phyloP scores from a whole-genome alignment of 2,113 vertebrate species.

The Neofelis nebulosa region DNA sequence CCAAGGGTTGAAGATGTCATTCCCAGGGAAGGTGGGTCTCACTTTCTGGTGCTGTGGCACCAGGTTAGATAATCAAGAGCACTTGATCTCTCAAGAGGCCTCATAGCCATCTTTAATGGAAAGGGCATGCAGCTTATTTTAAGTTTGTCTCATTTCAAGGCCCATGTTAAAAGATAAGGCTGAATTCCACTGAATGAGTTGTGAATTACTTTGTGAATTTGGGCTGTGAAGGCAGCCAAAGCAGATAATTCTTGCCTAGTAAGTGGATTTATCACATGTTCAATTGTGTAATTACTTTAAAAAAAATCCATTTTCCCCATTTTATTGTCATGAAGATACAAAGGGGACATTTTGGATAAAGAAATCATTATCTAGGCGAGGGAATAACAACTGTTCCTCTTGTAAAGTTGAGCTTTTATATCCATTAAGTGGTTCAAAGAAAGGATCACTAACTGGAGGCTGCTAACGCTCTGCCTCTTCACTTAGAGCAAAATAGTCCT shows the following conservation, averaged over 20 bases:
- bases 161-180: background rate
- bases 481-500: background rate
- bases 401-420: slow-evolving; percentile 58
- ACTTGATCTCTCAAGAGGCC: background rate
- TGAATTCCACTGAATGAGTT: slow-evolving; percentile 24
- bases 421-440: slow-evolving; percentile 50
- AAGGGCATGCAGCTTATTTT: background rate
- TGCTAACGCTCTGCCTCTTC: background rate
- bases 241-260: slow-evolving; percentile 52
- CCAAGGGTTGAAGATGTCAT: background rate
- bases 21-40: background rate
- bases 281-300: slow-evolving; percentile 47
- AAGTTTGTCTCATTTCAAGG: slow-evolving; percentile 1
- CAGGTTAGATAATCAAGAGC: background rate
- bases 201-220: slow-evolving; percentile 42
- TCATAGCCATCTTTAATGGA: background rate
- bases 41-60: background rate
- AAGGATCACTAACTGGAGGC: background rate
- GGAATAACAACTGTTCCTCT: slow-evolving; percentile 33
- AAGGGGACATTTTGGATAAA: slow-evolving; percentile 65
- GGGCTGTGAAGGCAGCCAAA: slow-evolving; percentile 27
- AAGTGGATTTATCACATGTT: slow-evolving; percentile 49
- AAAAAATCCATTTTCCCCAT: slow-evolving; percentile 48
- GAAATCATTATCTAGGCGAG: slow-evolving; percentile 42
- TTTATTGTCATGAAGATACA: slow-evolving; percentile 61